Evolutionary conservation across 2,113 vertebrate species (phyloP).

Genomic region (Pristiophorus japonicus): DNA sequence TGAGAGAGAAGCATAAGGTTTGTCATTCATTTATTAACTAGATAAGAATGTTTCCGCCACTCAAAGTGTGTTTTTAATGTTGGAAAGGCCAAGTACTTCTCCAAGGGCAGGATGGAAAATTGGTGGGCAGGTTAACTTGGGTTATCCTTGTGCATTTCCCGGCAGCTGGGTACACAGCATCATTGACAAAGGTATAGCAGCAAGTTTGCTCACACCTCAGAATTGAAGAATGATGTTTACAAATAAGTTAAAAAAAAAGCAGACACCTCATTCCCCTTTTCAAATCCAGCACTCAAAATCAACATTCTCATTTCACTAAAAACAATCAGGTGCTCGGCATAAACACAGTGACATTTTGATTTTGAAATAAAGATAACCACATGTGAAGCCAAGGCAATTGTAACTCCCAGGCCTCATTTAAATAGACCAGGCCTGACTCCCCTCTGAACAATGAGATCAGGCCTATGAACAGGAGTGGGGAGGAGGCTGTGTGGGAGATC

Average conservation of each 20-base stretch:
- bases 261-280: not conserved
- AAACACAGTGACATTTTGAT: not conserved
- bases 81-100: not conserved
- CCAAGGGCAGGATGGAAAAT: not conserved
- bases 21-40: not conserved
- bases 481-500: not conserved
- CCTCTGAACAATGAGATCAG: not conserved
- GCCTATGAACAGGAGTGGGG: not conserved
- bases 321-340: no score
- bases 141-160: not conserved
- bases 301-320: not conserved
- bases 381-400: not conserved
- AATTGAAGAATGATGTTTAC: not conserved
- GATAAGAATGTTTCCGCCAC: not conserved
- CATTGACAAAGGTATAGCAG: not conserved
- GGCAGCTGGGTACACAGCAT: not conserved
- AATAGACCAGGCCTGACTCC: not conserved
- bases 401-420: not conserved
- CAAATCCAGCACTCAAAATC: not conserved
- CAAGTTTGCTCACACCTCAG: not conserved
- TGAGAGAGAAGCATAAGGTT: not conserved
- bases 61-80: not conserved
- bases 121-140: not conserved
- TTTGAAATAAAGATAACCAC: not conserved
- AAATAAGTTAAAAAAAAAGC: not conserved